Evolutionary conservation across 2,797 vertebrate species (phyloP).

Genomic region (Calcarius lapponicus): DNA sequence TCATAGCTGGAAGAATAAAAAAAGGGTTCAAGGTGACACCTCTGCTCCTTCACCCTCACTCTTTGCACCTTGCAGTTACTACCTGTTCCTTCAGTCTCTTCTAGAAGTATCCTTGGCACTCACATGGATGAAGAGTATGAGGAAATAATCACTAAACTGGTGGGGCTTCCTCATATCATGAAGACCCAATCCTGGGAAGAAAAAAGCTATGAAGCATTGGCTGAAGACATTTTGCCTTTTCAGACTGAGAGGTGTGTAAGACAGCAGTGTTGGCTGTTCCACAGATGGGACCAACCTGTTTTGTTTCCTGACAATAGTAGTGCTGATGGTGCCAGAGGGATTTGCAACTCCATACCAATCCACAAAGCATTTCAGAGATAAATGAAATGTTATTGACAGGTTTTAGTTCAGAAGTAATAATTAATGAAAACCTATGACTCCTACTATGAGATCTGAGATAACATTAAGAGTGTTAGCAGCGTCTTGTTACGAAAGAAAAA

Average conservation of each 20-base stretch:
- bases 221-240: not conserved
- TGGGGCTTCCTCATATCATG: not conserved
- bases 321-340: not conserved
- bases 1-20: not conserved
- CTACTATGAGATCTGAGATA: not conserved
- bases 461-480: rapidly evolving
- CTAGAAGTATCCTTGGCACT: not conserved
- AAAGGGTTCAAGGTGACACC: not conserved
- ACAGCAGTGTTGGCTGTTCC: not conserved
- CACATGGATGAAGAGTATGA: not conserved
- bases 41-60: not conserved
- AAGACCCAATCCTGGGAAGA: not conserved
- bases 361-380: not conserved
- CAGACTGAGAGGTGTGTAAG: not conserved
- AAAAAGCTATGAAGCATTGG: not conserved
- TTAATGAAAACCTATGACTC: not conserved
- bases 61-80: not conserved
- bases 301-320: not conserved
- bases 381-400: not conserved
- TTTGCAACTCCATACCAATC: not conserved
- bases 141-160: not conserved
- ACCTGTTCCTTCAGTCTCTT: not conserved
- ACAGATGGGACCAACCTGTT: not conserved
- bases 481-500: not conserved
- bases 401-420: not conserved